phyloP scores from a whole-genome alignment of 2,888 invertebrate genomes.

The Coelinius sp. region DNA sequence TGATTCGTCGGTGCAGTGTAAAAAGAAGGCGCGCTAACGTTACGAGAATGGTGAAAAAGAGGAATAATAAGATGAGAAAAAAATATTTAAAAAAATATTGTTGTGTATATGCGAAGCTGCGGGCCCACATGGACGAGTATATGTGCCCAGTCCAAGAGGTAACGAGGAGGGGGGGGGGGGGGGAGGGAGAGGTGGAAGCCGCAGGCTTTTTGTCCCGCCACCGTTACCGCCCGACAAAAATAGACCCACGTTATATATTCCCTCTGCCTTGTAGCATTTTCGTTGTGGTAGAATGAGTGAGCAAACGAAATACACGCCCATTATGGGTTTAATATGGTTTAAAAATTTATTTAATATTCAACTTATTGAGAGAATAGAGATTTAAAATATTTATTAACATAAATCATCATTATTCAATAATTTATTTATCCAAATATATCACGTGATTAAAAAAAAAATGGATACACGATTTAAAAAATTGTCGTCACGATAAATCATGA shows the following conservation, averaged over 20 bases:
- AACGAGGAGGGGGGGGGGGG: constrained; percentile 45
- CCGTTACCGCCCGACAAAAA: constrained; percentile 64
- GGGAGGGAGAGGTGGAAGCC: constrained; percentile 57
- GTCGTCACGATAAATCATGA: too few species aligned
- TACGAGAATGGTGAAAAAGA: constrained; percentile 54
- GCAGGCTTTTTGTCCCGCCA: constrained; percentile 69
- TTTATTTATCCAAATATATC: too few species aligned
- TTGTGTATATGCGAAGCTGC: neutral
- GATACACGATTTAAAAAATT: too few species aligned
- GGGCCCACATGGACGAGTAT: constrained; percentile 34
- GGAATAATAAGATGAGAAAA: constrained; percentile 49
- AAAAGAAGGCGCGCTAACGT: constrained; percentile 59
- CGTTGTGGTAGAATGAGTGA: constrained; percentile 11
- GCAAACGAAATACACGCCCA: constrained; percentile 10
- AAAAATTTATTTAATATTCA: neutral
- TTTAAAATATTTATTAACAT: too few species aligned
- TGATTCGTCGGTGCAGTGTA: constrained; percentile 53
- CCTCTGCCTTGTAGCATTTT: constrained; percentile 32
- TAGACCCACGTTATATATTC: constrained; percentile 58
- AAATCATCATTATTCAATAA: too few species aligned
- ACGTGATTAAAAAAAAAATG: too few species aligned
- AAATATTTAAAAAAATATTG: constrained; percentile 37
- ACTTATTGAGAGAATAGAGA: too few species aligned
- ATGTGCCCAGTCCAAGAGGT: constrained; percentile 42
- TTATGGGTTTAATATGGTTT: constrained; percentile 17